phyloP scores from a whole-genome alignment of 2,797 vertebrate genomes.

The Toxotes lorentzi region DNA sequence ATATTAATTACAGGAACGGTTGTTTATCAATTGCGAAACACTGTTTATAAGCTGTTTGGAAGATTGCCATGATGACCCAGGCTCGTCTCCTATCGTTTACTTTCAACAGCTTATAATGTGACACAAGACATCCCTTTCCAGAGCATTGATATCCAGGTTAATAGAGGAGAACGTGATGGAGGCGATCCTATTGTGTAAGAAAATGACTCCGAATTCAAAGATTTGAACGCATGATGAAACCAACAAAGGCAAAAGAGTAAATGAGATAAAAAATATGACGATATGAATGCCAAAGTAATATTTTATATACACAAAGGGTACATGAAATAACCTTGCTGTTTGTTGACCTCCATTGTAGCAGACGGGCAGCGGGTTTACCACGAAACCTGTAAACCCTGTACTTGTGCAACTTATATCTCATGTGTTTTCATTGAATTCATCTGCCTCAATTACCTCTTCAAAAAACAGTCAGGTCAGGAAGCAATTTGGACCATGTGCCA shows the following conservation, averaged over 20 bases:
- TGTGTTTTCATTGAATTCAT: constrained; percentile 29
- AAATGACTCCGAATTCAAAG: constrained; percentile 53
- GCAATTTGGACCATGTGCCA: constrained; percentile 62
- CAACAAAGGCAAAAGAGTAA: constrained; percentile 21
- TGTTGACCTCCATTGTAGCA: not conserved
- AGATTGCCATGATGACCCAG: constrained; percentile 91
- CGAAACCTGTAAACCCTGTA: not conserved
- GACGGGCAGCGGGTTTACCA: not conserved
- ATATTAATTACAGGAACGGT: constrained; percentile 84
- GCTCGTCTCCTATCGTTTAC: constrained; percentile 91
- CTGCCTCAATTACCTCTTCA: constrained; percentile 41
- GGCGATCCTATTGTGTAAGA: constrained; percentile 54
- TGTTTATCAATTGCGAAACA: constrained; percentile 84
- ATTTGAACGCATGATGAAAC: constrained; percentile 51
- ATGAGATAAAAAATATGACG: constrained; percentile 26
- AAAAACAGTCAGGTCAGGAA: constrained; percentile 56
- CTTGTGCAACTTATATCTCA: constrained; percentile 7
- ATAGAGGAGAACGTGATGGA: constrained; percentile 68
- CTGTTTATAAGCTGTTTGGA: constrained; percentile 84
- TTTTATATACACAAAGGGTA: constrained; percentile 4
- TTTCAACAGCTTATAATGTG: constrained; percentile 75
- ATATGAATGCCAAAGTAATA: not conserved
- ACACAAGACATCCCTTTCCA: constrained; percentile 64
- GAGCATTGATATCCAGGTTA: constrained; percentile 72
- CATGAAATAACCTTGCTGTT: constrained; percentile 3